These are phyloP conservation scores for Heteromormyrus szaboi DNA, from an alignment of 2,797 vertebrate genomes.

Conservation along the genomic window DNA sequence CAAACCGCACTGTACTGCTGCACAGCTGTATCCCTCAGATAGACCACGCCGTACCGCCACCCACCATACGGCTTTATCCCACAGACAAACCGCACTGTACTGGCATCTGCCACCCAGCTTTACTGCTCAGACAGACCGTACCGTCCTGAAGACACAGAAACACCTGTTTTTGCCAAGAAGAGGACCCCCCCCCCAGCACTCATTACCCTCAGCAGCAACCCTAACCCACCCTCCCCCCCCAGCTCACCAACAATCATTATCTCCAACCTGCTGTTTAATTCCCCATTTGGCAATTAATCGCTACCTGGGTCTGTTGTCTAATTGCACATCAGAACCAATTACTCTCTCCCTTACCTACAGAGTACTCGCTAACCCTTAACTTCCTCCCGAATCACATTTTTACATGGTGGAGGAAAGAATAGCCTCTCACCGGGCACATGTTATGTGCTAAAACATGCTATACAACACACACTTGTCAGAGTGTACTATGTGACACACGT, in stretches of 20 bases:
- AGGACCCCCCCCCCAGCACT: not conserved
- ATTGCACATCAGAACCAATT: conserved; percentile 17
- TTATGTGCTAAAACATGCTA: not conserved
- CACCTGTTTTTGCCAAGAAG: not conserved
- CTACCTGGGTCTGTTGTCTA: not conserved
- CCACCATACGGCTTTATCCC: no score
- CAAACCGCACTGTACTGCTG: no score
- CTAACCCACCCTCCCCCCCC: not conserved
- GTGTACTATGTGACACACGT: not conserved
- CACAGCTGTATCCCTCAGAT: no score
- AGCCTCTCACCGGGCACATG: not conserved
- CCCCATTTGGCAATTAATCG: conserved; percentile 10
- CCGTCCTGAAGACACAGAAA: not conserved
- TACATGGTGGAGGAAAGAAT: not conserved
- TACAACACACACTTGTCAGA: not conserved
- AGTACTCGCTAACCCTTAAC: not conserved
- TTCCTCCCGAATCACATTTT: not conserved
- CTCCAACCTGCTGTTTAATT: conserved; percentile 14
- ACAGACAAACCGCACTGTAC: not conserved
- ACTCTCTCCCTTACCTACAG: not conserved
- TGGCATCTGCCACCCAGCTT: not conserved
- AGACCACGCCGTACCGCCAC: no score
- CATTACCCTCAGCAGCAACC: not conserved
- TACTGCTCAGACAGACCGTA: not conserved
- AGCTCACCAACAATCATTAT: not conserved